Evolutionary conservation across 2,888 invertebrate species (phyloP), one percentile per base, ranked within the genome.

Genomic region (Koerneria pararmatus): DNA sequence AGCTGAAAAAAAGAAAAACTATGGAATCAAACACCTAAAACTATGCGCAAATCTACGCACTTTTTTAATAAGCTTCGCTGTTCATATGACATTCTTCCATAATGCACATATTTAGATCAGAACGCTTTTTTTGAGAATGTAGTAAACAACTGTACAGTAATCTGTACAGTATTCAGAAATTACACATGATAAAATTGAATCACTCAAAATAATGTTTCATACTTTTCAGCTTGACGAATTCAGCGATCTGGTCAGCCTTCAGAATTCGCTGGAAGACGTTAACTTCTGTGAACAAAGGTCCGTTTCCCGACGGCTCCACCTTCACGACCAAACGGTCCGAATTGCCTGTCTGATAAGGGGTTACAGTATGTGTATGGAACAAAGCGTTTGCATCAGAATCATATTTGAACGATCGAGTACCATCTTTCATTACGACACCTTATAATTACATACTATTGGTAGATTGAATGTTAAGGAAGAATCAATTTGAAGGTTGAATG

Each of bases 281-380:
- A 80, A 93, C 90, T 87, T 99, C 98, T n/a, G 94, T 93, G 86
- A 95, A 98, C 19, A 99, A 86, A 0, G 97, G 97, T 0, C 98
- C 98, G 86, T 93, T 98, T 11, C 89, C 88, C 84, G 92, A 90
- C 1, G 93, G 94, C 84, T 98, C 98, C 91, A 83, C 73, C 67
- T 83, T 83, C 54, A 82, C 70, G 5, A 78, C 77, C 56, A 78
- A 66, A 15, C 74, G 69, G 2, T 67, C 68, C 8, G 66, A 63
- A 37, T 61, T 71, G 6, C 71, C 75, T 29, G 57, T 64, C 69
- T 72, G 24, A 35, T 63, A 71, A 51, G 46, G 8, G 34, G 11
- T 8, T 6, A 53, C 22, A n/a, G n/a, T n/a, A n/a, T n/a, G n/a
- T n/a, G n/a, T n/a, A n/a, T n/a, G n/a, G n/a, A n/a, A n/a, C n/a